Evolutionary conservation across 2,888 invertebrate genomes (phyloP).

Genomic region (Caenorhabditis angaria): DNA sequence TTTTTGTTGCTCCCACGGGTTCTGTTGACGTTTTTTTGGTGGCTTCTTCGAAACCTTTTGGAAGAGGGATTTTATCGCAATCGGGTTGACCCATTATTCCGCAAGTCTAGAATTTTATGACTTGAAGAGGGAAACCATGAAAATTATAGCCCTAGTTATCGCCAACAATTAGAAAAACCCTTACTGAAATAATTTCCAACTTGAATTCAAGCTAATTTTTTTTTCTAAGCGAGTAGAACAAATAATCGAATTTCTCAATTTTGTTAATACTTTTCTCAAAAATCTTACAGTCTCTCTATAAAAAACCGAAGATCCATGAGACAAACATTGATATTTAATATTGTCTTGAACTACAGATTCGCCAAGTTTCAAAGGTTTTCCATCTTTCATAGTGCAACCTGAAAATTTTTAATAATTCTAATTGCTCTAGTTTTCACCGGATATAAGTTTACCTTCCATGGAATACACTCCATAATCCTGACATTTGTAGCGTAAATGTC

Average conservation of each 20-base stretch:
- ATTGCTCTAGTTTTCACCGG: not conserved
- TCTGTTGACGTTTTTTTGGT: constrained; percentile 17
- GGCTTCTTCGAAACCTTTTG: constrained; percentile 44
- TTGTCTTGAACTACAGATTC: constrained; percentile 40
- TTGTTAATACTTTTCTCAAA: too few species aligned
- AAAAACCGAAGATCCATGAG: constrained; percentile 42
- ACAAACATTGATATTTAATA: constrained; percentile 48
- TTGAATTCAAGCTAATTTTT: too few species aligned
- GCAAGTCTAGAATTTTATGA: constrained; percentile 30
- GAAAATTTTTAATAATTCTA: not conserved
- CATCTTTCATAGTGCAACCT: constrained; percentile 47
- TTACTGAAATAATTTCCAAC: too few species aligned
- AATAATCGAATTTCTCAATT: too few species aligned
- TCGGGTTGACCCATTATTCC: constrained; percentile 49
- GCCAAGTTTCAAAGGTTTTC: constrained; percentile 36
- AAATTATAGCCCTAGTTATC: too few species aligned
- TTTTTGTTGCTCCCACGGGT: constrained; percentile 16
- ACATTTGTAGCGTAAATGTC: constrained; percentile 50
- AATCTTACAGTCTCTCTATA: constrained; percentile 51
- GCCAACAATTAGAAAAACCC: too few species aligned
- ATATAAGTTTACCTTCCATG: constrained; percentile 49
- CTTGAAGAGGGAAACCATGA: not conserved
- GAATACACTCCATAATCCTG: constrained; percentile 55
- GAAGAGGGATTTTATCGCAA: constrained; percentile 49
- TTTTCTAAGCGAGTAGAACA: too few species aligned